A percentile compares a stretch with the other conserved stretches of the same genome.
These are phyloP conservation scores for Oryzias dopingdopingensis DNA, from an alignment of 2,797 vertebrate species.

Conservation along the genomic window DNA sequence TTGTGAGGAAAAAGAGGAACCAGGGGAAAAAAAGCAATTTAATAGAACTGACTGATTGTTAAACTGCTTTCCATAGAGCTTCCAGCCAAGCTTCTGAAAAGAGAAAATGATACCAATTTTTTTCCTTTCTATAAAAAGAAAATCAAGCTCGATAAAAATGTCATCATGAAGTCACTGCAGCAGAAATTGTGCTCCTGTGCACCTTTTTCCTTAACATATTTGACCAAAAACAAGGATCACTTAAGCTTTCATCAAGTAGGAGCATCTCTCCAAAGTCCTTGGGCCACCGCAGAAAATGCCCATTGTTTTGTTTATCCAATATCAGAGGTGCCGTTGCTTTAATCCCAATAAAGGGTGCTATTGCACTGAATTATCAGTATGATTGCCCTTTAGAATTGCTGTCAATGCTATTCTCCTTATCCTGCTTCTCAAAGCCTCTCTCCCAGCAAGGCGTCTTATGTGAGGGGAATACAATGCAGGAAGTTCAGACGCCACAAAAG, in stretches of 20 bases:
- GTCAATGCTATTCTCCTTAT: conserved; percentile 75
- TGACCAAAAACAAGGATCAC: conserved; percentile 35
- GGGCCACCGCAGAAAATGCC: conserved; percentile 52
- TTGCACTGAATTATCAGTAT: conserved; percentile 75
- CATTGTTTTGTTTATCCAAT: conserved; percentile 74
- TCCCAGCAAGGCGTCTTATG: conserved; percentile 63
- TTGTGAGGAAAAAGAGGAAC: no score
- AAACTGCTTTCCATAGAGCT: no score
- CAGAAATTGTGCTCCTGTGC: conserved; percentile 19
- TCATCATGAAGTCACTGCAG: conserved; percentile 38
- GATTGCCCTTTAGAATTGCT: conserved; percentile 75
- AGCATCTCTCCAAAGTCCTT: conserved; percentile 50
- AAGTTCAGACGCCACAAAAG: conserved; percentile 73
- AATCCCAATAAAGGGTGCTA: conserved; percentile 72
- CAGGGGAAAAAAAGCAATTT: background rate
- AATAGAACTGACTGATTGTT: background rate
- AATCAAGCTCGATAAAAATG: conserved; percentile 32
- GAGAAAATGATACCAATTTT: conserved; percentile 1
- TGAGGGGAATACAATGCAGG: conserved; percentile 71
- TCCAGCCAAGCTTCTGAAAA: conserved; percentile 5
- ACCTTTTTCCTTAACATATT: conserved; percentile 26
- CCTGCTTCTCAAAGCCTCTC: conserved; percentile 65
- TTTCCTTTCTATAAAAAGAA: background rate
- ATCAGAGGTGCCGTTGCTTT: conserved; percentile 59
- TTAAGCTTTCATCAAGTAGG: conserved; percentile 42